Percentiles rank a stretch among this genome's conserved stretches.
phyloP scores from a whole-genome alignment of 2,797 vertebrate species.

The Notoglanidium macrostoma region DNA sequence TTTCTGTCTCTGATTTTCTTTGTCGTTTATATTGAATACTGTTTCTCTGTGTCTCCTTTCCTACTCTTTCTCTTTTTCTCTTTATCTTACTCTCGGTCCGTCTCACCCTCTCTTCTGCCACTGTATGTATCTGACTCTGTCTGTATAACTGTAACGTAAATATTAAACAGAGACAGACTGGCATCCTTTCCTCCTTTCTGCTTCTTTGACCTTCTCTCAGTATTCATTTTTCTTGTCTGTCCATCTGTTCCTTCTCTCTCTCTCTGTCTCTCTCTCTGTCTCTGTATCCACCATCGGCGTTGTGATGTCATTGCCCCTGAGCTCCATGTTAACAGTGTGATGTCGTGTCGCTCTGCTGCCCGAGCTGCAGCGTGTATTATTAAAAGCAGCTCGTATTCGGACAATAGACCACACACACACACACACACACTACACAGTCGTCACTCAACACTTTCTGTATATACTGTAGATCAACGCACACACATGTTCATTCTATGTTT shows the following conservation, averaged over 20 bases:
- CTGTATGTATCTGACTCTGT: conserved; percentile 5
- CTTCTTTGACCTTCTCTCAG: not conserved
- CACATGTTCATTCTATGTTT: not conserved
- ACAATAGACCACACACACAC: not conserved
- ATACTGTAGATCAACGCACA: not conserved
- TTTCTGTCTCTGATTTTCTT: no score
- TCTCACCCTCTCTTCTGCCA: not conserved
- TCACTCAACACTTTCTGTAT: not conserved
- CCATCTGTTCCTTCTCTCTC: not conserved
- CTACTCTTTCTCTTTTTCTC: no score
- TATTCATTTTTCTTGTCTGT: not conserved
- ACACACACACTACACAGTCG: not conserved
- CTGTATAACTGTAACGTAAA: not conserved
- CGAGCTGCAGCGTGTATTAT: conserved; percentile 65
- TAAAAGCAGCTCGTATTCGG: conserved; percentile 74
- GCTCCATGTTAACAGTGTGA: conserved; percentile 78
- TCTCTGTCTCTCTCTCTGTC: conserved; percentile 46
- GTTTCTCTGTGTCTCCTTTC: no score
- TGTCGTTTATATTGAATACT: no score
- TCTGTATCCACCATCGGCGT: not conserved
- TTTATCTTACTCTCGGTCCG: not conserved
- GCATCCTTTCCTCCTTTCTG: not conserved
- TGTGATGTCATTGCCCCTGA: conserved; percentile 74
- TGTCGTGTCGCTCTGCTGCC: conserved; percentile 67
- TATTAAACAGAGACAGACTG: not conserved